Percentiles rank a stretch among this genome's conserved stretches.
Conservation (phyloP, 2,797 vertebrate genomes). For the Muscicapa striata region DNA sequence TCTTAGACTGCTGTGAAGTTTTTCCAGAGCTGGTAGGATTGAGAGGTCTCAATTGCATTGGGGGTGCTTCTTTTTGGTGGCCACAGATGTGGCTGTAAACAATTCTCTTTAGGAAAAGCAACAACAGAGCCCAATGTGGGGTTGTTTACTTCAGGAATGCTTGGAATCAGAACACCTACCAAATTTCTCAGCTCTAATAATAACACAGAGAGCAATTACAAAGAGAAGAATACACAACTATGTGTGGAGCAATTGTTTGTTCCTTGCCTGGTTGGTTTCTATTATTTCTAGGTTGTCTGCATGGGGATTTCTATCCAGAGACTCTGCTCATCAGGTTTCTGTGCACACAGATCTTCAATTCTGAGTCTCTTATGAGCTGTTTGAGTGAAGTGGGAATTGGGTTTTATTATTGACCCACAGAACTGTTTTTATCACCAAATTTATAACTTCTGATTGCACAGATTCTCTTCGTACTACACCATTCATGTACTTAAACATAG, state of each 20-base stretch:
- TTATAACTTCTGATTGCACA: neutral
- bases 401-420: neutral
- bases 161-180: neutral
- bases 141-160: neutral
- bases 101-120: neutral
- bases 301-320: neutral
- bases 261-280: neutral
- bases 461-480: neutral
- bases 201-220: neutral
- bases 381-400: neutral
- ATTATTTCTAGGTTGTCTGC: neutral
- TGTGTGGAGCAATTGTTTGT: accelerated
- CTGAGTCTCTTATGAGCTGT: neutral
- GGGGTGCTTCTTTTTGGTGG: neutral
- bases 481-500: neutral
- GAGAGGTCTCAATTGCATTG: neutral
- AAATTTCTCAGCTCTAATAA: neutral
- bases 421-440: neutral
- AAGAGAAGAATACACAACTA: neutral
- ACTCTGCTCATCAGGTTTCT: neutral
- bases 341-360: neutral
- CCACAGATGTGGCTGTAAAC: neutral
- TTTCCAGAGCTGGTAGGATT: neutral
- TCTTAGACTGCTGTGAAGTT: neutral
- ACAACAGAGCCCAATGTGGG: neutral